Conservation (phyloP, 2,888 invertebrate genomes). For the Alloplasta piceator region DNA sequence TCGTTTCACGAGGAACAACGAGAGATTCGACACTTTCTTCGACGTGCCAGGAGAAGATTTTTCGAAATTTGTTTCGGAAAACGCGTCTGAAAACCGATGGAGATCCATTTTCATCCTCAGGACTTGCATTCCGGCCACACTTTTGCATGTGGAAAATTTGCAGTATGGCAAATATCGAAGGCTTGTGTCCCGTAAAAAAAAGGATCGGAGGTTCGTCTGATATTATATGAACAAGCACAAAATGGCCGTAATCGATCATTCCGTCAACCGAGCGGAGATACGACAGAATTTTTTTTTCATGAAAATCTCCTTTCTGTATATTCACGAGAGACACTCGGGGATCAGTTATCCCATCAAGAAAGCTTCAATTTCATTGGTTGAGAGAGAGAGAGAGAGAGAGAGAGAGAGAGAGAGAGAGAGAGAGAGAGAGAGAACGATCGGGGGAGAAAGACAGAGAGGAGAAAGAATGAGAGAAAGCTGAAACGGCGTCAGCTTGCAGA, state of each 20-base stretch:
- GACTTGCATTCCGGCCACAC: too few species aligned
- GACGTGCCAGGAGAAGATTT: too few species aligned
- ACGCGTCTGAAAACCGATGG: too few species aligned
- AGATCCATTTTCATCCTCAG: too few species aligned
- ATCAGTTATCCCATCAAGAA: conserved; percentile 47
- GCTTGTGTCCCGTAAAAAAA: too few species aligned
- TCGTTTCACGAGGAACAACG: background rate
- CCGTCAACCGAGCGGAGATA: background rate
- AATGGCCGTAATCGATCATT: conserved; percentile 42
- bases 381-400: background rate
- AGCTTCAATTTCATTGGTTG: conserved; percentile 42
- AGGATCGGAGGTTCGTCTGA: conserved; percentile 17
- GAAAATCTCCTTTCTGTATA: conserved; percentile 17
- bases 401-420: conserved; percentile 25
- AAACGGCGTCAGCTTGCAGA: conserved; percentile 59
- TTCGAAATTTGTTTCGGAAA: too few species aligned
- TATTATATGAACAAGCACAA: conserved; percentile 10
- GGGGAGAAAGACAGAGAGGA: background rate
- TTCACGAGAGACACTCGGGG: conserved; percentile 45
- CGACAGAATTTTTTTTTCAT: conserved; percentile 14
- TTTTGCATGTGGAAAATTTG: too few species aligned
- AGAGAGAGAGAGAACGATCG: background rate
- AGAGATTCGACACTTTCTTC: background rate
- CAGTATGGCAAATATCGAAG: conserved; percentile 1
- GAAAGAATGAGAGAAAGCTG: conserved; percentile 46